phyloP scores from a whole-genome alignment of 2,888 invertebrate species.

The Hypena proboscidalis region DNA sequence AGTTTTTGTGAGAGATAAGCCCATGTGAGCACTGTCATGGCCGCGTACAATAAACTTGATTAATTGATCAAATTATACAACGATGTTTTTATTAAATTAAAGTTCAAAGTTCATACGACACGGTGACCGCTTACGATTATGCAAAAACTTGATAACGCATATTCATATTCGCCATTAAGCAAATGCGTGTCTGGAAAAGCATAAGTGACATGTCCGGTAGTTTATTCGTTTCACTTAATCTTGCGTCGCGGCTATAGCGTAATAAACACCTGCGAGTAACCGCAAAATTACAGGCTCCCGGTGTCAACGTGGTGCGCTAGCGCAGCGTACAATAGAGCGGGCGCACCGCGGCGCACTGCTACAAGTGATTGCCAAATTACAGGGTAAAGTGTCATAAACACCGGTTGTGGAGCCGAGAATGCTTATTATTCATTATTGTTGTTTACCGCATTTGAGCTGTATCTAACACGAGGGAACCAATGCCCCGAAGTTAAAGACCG shows the following conservation, averaged over 20 bases:
- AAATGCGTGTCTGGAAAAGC: slow-evolving; percentile 27
- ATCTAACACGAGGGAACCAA: slow-evolving; percentile 42
- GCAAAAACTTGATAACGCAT: neutral
- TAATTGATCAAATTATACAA: slow-evolving; percentile 28
- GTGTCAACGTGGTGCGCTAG: slow-evolving; percentile 64
- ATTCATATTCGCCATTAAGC: slow-evolving; percentile 3
- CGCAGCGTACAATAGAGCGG: slow-evolving; percentile 61
- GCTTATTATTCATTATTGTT: slow-evolving; percentile 60
- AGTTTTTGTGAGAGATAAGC: slow-evolving; percentile 35
- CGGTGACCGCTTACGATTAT: slow-evolving; percentile 9
- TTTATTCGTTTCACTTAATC: slow-evolving; percentile 52
- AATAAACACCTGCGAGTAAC: slow-evolving; percentile 75
- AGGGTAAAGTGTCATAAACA: slow-evolving; percentile 77
- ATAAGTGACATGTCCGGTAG: slow-evolving; percentile 50
- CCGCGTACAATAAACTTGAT: slow-evolving; percentile 27
- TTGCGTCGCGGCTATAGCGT: slow-evolving; percentile 53
- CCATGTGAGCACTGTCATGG: slow-evolving; percentile 27
- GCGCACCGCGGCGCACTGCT: slow-evolving; percentile 49
- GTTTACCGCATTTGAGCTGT: slow-evolving; percentile 51
- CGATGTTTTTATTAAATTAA: slow-evolving; percentile 21
- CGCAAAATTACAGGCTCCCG: slow-evolving; percentile 76
- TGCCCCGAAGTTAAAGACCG: slow-evolving; percentile 42
- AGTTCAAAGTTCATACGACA: slow-evolving; percentile 14
- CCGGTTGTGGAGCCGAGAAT: slow-evolving; percentile 56
- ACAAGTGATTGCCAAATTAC: slow-evolving; percentile 78